Evolutionary conservation across 2,797 vertebrate genomes (phyloP).

Genomic region (Malacoraja senta): DNA sequence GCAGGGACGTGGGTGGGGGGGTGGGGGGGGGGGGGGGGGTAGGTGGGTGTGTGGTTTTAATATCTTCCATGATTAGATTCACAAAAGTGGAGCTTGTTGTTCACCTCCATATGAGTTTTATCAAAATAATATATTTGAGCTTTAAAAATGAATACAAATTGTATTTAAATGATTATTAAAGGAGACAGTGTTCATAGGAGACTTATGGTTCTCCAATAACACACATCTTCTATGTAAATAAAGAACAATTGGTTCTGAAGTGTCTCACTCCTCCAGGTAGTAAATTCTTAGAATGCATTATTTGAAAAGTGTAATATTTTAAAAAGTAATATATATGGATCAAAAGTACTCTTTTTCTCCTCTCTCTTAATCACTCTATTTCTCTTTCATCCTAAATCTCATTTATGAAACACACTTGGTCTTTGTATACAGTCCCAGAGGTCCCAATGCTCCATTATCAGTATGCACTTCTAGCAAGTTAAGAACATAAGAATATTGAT

Average conservation of each 20-base stretch:
- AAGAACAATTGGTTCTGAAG: not conserved
- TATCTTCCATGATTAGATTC: not conserved
- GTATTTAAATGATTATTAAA: not conserved
- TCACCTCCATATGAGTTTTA: not conserved
- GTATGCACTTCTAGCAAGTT: not conserved
- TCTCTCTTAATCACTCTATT: not conserved
- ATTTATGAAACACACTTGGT: not conserved
- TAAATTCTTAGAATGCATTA: not conserved
- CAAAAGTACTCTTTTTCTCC: not conserved
- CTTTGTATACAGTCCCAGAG: not conserved
- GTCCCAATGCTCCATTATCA: not conserved
- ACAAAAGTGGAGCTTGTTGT: not conserved
- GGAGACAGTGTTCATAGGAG: not conserved
- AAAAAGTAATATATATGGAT: not conserved
- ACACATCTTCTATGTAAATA: not conserved
- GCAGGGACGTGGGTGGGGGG: not conserved
- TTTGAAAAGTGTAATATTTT: not conserved
- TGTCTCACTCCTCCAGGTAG: not conserved
- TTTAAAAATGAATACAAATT: not conserved
- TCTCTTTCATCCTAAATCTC: not conserved
- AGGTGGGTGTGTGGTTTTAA: not conserved
- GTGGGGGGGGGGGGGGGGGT: not conserved
- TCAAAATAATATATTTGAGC: not conserved
- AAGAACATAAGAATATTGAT: too few relatives aligned
- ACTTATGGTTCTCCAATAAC: not conserved